These are phyloP conservation scores for Sakesphorus luctuosus DNA, from an alignment of 2,113 vertebrate species.

Conservation along the genomic window DNA sequence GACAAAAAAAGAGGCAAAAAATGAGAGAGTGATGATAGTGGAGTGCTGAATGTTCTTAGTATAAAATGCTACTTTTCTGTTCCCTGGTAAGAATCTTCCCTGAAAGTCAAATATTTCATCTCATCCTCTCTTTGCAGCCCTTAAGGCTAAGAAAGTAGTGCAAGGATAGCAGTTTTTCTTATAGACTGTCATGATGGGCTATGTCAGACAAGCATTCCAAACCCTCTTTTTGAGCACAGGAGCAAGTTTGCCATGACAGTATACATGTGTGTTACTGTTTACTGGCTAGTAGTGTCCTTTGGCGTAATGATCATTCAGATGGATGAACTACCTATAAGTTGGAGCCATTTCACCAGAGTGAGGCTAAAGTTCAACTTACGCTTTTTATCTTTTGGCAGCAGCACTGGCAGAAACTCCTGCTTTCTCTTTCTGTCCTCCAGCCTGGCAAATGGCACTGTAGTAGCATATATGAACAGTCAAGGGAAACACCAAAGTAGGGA, in stretches of 20 bases:
- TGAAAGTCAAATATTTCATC: neutral
- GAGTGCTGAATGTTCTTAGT: neutral
- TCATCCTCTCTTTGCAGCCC: neutral
- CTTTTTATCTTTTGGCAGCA: neutral
- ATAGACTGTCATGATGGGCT: neutral
- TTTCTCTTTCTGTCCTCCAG: neutral
- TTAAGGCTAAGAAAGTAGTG: neutral
- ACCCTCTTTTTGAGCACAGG: neutral
- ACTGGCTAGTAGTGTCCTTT: neutral
- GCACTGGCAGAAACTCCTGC: neutral
- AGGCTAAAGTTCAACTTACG: neutral
- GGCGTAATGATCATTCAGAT: neutral
- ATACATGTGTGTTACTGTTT: neutral
- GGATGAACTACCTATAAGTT: neutral
- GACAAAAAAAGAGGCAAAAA: neutral
- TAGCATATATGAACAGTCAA: neutral
- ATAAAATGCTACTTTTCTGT: neutral
- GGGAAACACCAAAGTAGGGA: neutral
- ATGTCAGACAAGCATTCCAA: neutral
- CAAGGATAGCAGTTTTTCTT: neutral
- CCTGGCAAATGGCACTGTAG: neutral
- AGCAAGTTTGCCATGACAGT: neutral
- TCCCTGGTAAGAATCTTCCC: neutral
- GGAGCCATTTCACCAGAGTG: neutral
- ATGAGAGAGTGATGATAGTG: neutral